Evolutionary conservation across 1,140 invertebrate genomes (phyloP).

Genomic region (Callitettix versicolor): DNA sequence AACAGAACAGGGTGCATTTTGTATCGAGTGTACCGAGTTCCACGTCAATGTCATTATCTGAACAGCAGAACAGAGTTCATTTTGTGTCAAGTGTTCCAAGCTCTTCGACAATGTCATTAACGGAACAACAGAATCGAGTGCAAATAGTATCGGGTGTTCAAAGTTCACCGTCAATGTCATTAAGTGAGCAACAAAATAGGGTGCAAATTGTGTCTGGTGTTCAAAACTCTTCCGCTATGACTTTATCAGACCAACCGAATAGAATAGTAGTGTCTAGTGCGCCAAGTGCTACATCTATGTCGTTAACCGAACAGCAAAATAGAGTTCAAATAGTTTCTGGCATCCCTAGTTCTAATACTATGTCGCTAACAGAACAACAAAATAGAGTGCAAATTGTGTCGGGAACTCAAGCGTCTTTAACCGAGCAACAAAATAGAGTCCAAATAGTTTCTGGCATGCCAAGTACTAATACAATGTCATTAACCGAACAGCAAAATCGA

Average conservation of each 20-base stretch:
- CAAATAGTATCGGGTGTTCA: conserved; percentile 22
- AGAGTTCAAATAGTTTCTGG: conserved; percentile 20
- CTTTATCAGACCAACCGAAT: conserved; percentile 19
- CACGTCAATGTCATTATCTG: conserved; percentile 15
- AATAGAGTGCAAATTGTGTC: conserved; percentile 22
- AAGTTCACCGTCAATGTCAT: conserved; percentile 15
- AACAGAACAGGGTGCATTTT: conserved; percentile 24
- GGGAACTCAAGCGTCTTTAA: conserved; percentile 15
- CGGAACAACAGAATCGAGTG: conserved; percentile 19
- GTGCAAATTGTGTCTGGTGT: conserved; percentile 19
- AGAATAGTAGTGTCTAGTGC: conserved; percentile 18
- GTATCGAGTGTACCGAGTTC: conserved; percentile 20
- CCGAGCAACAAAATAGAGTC: conserved; percentile 21
- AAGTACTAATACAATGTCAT: conserved; percentile 16
- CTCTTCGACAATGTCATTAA: conserved; percentile 12
- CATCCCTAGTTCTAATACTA: conserved; percentile 19
- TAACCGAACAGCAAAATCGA: conserved; percentile 21
- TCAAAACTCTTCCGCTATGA: conserved; percentile 6
- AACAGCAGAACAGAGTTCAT: conserved; percentile 21
- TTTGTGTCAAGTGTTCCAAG: conserved; percentile 20
- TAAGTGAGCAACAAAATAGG: conserved; percentile 21
- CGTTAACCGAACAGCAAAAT: conserved; percentile 18
- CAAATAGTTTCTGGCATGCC: conserved; percentile 22
- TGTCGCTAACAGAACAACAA: conserved; percentile 19
- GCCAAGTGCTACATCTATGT: conserved; percentile 16